These are phyloP conservation scores for Limnephilus lunatus DNA, from an alignment of 2,888 invertebrate species.

Conservation along the genomic window DNA sequence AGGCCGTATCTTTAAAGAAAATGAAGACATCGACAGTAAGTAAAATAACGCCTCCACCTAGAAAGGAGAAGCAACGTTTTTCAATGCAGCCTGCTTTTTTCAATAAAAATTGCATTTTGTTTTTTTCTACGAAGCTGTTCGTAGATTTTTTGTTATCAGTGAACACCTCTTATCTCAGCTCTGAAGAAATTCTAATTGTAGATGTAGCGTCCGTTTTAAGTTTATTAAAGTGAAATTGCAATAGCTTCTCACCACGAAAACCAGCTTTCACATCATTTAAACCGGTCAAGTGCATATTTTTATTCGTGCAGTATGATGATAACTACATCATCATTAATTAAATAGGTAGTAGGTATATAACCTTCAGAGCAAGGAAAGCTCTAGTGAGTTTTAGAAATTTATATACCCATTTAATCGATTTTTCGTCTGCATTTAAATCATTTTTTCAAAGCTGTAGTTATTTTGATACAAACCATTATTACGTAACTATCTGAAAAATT, in stretches of 20 bases:
- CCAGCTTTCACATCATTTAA: background rate
- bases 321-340: too few relatives aligned
- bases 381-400: too few relatives aligned
- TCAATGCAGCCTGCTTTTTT: background rate
- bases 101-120: background rate
- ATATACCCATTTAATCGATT: too few relatives aligned
- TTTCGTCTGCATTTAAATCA: too few relatives aligned
- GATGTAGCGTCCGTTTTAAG: background rate
- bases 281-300: background rate
- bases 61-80: constrained; percentile 2
- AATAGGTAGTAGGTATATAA: too few relatives aligned
- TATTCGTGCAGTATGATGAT: background rate
- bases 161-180: background rate
- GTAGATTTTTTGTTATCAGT: background rate
- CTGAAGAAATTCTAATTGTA: background rate
- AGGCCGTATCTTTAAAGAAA: background rate
- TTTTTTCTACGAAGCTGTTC: background rate
- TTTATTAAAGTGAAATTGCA: background rate
- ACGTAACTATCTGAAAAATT: too few relatives aligned
- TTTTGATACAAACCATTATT: too few relatives aligned
- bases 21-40: background rate
- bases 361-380: too few relatives aligned
- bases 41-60: background rate
- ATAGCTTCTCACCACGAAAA: background rate
- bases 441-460: too few relatives aligned